Percentiles rank a stretch among this genome's conserved stretches.
These are phyloP conservation scores for Stichodactyla helianthus DNA, from an alignment of 64 coral and sea anemone genomes.

Conservation along the genomic window DNA sequence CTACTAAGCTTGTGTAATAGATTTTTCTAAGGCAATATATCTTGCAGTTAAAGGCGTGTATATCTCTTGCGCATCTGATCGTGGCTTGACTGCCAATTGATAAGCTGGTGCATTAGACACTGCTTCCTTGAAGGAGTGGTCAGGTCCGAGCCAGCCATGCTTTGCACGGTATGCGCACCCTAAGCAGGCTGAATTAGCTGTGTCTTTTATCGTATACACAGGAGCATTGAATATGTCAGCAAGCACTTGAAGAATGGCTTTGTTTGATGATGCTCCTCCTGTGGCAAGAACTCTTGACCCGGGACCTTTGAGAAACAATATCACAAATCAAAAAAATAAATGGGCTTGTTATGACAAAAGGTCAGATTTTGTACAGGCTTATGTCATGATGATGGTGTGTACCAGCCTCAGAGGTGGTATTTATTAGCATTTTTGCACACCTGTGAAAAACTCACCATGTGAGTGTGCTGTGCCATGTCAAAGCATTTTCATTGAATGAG, in stretches of 20 bases:
- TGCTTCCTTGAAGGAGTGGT: constrained; percentile 48
- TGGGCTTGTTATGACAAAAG: too few species aligned
- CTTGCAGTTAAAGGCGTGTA: constrained; percentile 58
- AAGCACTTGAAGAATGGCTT: constrained; percentile 82
- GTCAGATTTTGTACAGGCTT: too few species aligned
- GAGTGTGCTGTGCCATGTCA: too few species aligned
- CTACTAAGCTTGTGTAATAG: not conserved
- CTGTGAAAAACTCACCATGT: too few species aligned
- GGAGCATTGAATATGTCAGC: constrained; percentile 87
- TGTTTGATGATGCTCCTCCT: constrained; percentile 90
- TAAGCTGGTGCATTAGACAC: constrained; percentile 58
- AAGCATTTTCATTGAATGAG: too few species aligned
- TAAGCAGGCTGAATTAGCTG: constrained; percentile 86
- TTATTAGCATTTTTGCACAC: too few species aligned
- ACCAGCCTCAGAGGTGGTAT: too few species aligned
- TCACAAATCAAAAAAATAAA: not conserved
- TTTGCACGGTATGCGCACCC: constrained; percentile 94
- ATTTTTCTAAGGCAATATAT: constrained; percentile 72
- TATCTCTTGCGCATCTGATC: not conserved
- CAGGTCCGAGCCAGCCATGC: constrained; percentile 53
- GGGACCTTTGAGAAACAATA: constrained; percentile 27
- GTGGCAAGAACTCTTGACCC: constrained; percentile 80
- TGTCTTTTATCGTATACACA: constrained; percentile 83
- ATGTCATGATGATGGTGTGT: too few species aligned
- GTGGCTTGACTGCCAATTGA: constrained; percentile 48